Evolutionary conservation across 2,113 vertebrate species (phyloP).

Genomic region (Scophthalmus maximus): DNA sequence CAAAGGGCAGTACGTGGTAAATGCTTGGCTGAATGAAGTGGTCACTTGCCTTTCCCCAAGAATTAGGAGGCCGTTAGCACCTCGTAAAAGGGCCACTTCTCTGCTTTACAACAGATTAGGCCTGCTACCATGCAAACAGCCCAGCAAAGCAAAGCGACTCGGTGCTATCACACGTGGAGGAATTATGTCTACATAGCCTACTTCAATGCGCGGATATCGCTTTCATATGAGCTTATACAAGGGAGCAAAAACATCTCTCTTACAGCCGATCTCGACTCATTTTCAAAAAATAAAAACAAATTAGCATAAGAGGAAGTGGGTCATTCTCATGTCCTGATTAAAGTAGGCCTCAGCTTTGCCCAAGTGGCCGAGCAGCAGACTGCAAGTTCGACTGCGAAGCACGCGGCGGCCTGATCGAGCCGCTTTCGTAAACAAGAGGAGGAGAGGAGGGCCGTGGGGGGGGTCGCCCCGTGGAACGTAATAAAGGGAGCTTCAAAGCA

Average conservation of each 20-base stretch:
- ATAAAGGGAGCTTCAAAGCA: conserved; percentile 69
- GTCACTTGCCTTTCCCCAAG: conserved; percentile 75
- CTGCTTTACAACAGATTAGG: conserved; percentile 72
- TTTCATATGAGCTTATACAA: conserved; percentile 41
- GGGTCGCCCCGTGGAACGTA: conserved; percentile 52
- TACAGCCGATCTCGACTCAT: conserved; percentile 35
- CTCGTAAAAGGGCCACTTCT: conserved; percentile 76
- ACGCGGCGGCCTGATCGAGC: conserved; percentile 46
- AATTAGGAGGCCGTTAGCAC: conserved; percentile 82
- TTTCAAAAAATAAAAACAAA: conserved; percentile 40
- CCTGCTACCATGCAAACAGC: conserved; percentile 65
- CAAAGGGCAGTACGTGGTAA: conserved; percentile 74
- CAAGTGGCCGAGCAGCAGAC: conserved; percentile 65
- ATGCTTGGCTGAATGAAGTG: conserved; percentile 69
- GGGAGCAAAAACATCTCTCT: conserved; percentile 39
- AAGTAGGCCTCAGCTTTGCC: conserved; percentile 67
- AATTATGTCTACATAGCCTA: conserved; percentile 25
- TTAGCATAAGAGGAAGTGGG: conserved; percentile 68
- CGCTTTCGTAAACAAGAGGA: conserved; percentile 66
- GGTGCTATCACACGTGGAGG: conserved; percentile 20
- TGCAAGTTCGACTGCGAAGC: conserved; percentile 55
- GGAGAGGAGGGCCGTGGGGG: conserved; percentile 36
- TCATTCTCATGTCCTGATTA: conserved; percentile 71
- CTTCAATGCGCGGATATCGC: conserved; percentile 41
- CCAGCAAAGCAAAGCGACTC: conserved; percentile 42